A percentile compares a stretch with the other conserved stretches of the same genome.
phyloP scores from a whole-genome alignment of 2,113 vertebrate genomes.

The Tor tambroides region DNA sequence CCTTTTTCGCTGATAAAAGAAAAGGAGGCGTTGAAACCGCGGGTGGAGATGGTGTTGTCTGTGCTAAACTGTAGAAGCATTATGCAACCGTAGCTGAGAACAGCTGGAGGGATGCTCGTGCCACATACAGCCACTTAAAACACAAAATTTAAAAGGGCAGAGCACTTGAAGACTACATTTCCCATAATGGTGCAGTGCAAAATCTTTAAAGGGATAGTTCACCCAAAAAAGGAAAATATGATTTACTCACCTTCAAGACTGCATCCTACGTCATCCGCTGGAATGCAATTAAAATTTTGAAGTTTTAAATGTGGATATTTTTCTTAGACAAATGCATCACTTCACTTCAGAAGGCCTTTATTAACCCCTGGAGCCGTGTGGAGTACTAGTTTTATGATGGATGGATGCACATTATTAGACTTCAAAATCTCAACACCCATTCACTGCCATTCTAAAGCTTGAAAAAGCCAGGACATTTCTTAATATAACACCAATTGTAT shows the following conservation, averaged over 20 bases:
- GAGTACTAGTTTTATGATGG: no score
- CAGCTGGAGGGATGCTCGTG: constrained; percentile 67
- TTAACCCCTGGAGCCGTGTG: no score
- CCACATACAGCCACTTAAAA: constrained; percentile 79
- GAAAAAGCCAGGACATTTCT: no score
- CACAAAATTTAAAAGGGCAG: neutral
- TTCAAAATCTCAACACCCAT: no score
- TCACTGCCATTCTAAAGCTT: no score
- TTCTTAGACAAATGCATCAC: no score
- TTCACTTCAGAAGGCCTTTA: no score
- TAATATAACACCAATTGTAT: no score
- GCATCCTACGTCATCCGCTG: neutral
- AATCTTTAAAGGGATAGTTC: neutral
- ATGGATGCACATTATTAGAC: no score
- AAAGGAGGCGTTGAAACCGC: constrained; percentile 76
- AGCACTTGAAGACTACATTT: constrained; percentile 26
- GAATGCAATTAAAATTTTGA: no score
- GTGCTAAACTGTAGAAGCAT: constrained; percentile 81
- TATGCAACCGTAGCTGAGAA: constrained; percentile 75
- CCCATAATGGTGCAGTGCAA: neutral
- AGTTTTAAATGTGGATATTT: no score
- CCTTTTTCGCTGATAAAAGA: constrained; percentile 78
- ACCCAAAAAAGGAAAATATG: no score
- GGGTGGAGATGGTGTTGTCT: constrained; percentile 72
- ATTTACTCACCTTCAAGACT: neutral